Conservation (phyloP, 1,140 invertebrate genomes). For the Cotesia vestalis region DNA sequence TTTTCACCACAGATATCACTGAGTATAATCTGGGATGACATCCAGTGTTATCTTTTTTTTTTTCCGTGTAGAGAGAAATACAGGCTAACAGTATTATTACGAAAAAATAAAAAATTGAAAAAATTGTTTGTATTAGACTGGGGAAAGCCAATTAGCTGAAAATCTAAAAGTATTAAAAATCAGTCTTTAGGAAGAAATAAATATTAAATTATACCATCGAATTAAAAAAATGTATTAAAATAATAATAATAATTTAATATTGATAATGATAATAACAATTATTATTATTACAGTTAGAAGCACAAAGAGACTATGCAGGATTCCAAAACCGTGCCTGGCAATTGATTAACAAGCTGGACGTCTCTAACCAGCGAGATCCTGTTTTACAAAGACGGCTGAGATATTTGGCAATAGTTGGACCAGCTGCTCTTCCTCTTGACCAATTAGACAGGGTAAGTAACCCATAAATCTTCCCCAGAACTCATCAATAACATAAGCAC, state of each 20-base stretch:
- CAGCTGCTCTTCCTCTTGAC: conserved; percentile 82
- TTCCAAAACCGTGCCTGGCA: conserved; percentile 82
- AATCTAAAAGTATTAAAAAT: too few relatives aligned
- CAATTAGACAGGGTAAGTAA: conserved; percentile 81
- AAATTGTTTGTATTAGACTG: too few relatives aligned
- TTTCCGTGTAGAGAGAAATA: too few relatives aligned
- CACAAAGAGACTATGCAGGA: conserved; percentile 80
- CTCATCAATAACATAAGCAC: neutral
- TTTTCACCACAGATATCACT: too few relatives aligned
- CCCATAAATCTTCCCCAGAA: conserved; percentile 18
- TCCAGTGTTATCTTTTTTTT: too few relatives aligned
- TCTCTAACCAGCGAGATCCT: conserved; percentile 73
- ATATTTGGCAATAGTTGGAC: conserved; percentile 82
- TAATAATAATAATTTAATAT: neutral
- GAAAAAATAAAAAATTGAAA: too few relatives aligned
- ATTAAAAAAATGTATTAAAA: too few relatives aligned
- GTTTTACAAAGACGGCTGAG: conserved; percentile 77
- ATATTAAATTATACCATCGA: neutral
- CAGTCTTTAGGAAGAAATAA: too few relatives aligned
- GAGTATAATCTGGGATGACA: too few relatives aligned
- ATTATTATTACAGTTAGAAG: conserved; percentile 69
- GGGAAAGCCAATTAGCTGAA: too few relatives aligned
- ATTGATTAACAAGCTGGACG: conserved; percentile 74
- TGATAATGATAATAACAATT: neutral
- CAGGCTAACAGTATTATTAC: too few relatives aligned